phyloP scores from a whole-genome alignment of 2,888 invertebrate genomes.

The Penaeus monodon region DNA sequence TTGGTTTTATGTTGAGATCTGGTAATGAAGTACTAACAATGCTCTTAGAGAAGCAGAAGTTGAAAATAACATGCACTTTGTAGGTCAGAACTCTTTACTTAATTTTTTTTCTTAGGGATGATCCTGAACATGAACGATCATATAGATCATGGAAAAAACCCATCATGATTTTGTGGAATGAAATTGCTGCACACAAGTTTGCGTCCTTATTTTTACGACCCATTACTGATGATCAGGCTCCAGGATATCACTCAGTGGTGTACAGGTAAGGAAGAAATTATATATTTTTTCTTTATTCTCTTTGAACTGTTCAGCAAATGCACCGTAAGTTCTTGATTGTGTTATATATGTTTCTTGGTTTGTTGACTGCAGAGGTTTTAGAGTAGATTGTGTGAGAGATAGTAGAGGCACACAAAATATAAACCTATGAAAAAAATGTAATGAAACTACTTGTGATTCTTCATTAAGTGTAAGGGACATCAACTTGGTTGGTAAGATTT shows the following conservation, averaged over 20 bases:
- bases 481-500: no score
- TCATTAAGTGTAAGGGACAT: no score
- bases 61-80: neutral
- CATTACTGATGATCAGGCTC: slow-evolving; percentile 89
- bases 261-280: slow-evolving; percentile 71
- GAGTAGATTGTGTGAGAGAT: no score
- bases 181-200: slow-evolving; percentile 85
- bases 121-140: slow-evolving; percentile 81
- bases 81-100: neutral
- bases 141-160: slow-evolving; percentile 90
- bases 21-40: neutral
- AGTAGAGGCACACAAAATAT: no score
- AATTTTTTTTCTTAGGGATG: slow-evolving; percentile 67
- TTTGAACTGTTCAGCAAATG: neutral
- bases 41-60: neutral
- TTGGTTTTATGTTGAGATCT: neutral
- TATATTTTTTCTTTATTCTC: neutral
- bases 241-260: slow-evolving; percentile 84
- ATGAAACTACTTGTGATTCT: no score
- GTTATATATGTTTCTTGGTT: no score
- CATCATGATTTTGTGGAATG: slow-evolving; percentile 81
- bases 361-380: no score
- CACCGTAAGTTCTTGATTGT: no score
- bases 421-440: no score
- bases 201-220: slow-evolving; percentile 87